phyloP scores from a whole-genome alignment of 2,113 vertebrate species.

The Podarcis muralis region DNA sequence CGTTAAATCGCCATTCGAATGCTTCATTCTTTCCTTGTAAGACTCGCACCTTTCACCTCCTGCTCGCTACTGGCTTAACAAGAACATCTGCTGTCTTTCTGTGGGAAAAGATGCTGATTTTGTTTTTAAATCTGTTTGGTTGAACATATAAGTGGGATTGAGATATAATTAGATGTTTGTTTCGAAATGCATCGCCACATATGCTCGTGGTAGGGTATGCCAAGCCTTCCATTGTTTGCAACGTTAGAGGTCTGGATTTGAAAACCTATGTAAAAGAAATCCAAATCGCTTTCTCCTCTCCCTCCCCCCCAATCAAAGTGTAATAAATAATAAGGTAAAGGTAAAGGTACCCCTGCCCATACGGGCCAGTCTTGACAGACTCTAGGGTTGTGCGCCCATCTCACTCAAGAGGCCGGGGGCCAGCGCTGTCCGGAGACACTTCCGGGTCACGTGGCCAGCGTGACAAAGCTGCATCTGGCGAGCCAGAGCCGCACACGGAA shows the following conservation, averaged over 20 bases:
- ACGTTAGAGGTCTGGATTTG: conserved; percentile 49
- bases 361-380: too few relatives aligned
- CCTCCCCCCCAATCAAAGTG: conserved; percentile 42
- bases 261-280: conserved; percentile 51
- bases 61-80: conserved; percentile 63
- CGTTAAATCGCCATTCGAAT: conserved; percentile 51
- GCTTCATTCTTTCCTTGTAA: conserved; percentile 53
- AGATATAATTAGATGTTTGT: conserved; percentile 50
- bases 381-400: too few relatives aligned
- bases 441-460: too few relatives aligned
- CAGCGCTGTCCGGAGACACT: too few relatives aligned
- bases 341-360: too few relatives aligned
- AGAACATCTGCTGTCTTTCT: conserved; percentile 75
- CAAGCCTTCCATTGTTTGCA: conserved; percentile 61
- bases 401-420: too few relatives aligned
- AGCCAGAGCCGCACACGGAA: too few relatives aligned
- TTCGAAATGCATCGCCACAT: conserved; percentile 51
- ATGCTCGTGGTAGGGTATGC: conserved; percentile 37
- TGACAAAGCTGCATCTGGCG: too few relatives aligned
- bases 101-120: conserved; percentile 53
- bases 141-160: conserved; percentile 59
- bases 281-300: conserved; percentile 11
- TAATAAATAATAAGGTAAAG: conserved; percentile 40
- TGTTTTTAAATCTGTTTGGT: conserved; percentile 66
- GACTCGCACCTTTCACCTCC: conserved; percentile 65